These are phyloP conservation scores for Gisinianus flammeolus DNA, from an alignment of 2,888 invertebrate genomes.

Conservation along the genomic window DNA sequence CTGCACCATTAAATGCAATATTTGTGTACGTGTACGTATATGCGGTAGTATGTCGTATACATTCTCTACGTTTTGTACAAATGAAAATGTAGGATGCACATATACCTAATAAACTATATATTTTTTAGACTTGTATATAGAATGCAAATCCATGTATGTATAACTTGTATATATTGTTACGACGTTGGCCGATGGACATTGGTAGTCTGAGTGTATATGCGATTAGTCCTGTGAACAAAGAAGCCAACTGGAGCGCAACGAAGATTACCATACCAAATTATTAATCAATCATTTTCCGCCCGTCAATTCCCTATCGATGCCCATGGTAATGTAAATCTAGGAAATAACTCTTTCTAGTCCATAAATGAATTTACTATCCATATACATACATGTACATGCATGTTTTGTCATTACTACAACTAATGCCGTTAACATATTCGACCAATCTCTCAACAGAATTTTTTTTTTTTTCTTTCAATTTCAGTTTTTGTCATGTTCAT, in stretches of 20 bases:
- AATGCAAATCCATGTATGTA: neutral
- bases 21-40: neutral
- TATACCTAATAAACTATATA: neutral
- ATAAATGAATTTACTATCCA: too few species aligned
- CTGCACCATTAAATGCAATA: neutral
- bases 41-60: neutral
- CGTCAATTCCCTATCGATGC: conserved; percentile 12
- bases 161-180: neutral
- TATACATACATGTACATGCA: neutral
- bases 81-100: neutral
- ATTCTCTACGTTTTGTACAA: neutral
- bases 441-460: neutral
- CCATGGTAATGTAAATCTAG: neutral
- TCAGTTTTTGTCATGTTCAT: too few species aligned
- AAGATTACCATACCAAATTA: conserved; percentile 42
- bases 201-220: neutral
- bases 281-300: conserved; percentile 41
- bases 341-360: neutral
- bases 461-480: neutral
- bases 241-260: conserved; percentile 31
- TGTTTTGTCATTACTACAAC: neutral
- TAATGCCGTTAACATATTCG: neutral
- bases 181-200: neutral
- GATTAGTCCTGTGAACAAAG: neutral
- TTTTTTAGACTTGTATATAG: neutral